Conservation (phyloP, 2,888 invertebrate species). For the Limnephilus lunatus region DNA sequence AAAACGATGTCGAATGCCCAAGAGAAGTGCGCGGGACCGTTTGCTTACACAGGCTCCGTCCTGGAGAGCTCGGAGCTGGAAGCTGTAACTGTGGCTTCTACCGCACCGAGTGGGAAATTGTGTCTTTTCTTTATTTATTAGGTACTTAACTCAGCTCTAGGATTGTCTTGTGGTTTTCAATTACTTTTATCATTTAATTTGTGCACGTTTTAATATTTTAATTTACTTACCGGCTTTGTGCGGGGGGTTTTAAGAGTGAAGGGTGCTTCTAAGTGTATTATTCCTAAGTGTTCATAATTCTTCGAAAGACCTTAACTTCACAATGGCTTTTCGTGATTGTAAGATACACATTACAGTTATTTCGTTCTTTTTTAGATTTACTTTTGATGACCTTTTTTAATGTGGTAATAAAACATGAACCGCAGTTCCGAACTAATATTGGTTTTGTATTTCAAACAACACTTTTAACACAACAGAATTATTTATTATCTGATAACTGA, state of each 20-base stretch:
- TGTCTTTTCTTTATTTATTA: constrained; percentile 38
- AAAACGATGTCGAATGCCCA: constrained; percentile 58
- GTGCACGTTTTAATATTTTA: constrained; percentile 24
- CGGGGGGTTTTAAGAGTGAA: not conserved
- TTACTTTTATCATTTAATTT: constrained; percentile 38
- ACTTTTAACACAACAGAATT: too few relatives aligned
- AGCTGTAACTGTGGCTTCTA: not conserved
- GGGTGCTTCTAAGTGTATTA: not conserved
- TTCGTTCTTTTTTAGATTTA: not conserved
- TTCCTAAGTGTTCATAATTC: not conserved
- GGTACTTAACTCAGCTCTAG: constrained; percentile 30
- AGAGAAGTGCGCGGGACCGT: constrained; percentile 11
- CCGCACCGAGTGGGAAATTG: constrained; percentile 23
- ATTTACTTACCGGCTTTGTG: constrained; percentile 30
- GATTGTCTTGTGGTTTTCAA: constrained; percentile 34
- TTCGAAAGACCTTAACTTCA: not conserved
- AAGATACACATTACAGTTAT: not conserved
- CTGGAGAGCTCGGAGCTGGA: not conserved
- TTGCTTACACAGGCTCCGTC: constrained; percentile 21
- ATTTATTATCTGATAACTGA: too few relatives aligned
- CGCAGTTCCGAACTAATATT: not conserved
- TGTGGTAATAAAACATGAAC: not conserved
- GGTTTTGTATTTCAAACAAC: too few relatives aligned
- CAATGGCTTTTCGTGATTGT: not conserved
- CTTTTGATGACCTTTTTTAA: not conserved